phyloP scores from a whole-genome alignment of 2,888 invertebrate species.

The Stomorhina lunata region DNA sequence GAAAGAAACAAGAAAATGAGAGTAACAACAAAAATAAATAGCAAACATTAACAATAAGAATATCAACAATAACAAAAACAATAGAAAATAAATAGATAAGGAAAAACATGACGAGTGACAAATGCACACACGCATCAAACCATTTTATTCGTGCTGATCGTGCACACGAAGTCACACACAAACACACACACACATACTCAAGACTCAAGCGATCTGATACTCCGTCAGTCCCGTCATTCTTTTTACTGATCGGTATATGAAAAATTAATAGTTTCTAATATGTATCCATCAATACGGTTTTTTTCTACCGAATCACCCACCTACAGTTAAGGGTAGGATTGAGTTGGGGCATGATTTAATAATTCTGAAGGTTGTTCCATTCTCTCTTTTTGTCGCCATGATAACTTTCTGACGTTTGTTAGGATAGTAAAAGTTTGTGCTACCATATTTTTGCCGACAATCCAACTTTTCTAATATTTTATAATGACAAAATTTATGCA shows the following conservation, averaged over 20 bases:
- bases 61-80: conserved; percentile 40
- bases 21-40: conserved; percentile 45
- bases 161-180: neutral
- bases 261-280: neutral
- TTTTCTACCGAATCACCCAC: neutral
- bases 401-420: too few species aligned
- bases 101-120: conserved; percentile 27
- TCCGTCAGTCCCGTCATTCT: too few species aligned
- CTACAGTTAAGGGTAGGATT: conserved; percentile 1
- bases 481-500: too few species aligned
- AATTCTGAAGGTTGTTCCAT: too few species aligned
- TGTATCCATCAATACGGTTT: neutral
- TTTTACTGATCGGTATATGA: conserved; percentile 17
- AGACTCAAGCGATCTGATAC: neutral
- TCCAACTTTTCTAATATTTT: too few species aligned
- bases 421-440: too few species aligned
- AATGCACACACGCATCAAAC: conserved; percentile 1
- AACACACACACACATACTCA: neutral
- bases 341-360: too few species aligned
- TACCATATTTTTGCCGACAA: too few species aligned
- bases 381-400: too few species aligned
- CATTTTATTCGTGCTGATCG: neutral
- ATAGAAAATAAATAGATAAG: conserved; percentile 53
- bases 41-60: conserved; percentile 44
- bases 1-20: conserved; percentile 8